Conservation (phyloP, 2,888 invertebrate species). For the Cacoxenus indagator region DNA sequence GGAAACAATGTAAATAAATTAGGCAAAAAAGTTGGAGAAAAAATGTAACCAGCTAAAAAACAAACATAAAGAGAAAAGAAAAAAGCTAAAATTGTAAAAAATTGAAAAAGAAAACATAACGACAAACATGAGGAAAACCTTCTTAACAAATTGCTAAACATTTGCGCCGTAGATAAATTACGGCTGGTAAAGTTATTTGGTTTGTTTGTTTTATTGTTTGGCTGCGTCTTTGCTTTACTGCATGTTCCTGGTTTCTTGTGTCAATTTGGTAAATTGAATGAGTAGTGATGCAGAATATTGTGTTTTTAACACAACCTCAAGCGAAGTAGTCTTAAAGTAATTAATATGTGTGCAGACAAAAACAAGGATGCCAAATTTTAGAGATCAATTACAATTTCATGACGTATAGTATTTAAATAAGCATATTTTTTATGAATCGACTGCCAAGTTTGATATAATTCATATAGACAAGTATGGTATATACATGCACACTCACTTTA, state of each 20-base stretch:
- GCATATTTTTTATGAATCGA: too few species aligned
- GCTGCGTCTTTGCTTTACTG: not conserved
- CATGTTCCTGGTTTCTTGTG: not conserved
- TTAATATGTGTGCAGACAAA: too few species aligned
- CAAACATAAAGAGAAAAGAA: conserved; percentile 21
- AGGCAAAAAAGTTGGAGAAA: not conserved
- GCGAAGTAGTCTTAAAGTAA: not conserved
- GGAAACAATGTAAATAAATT: conserved; percentile 48
- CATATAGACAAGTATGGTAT: not conserved
- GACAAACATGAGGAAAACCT: conserved; percentile 33
- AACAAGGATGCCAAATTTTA: too few species aligned
- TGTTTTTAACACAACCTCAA: not conserved
- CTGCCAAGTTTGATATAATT: too few species aligned
- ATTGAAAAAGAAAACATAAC: conserved; percentile 34
- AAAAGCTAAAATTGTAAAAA: conserved; percentile 30
- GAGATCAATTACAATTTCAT: too few species aligned
- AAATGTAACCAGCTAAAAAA: conserved; percentile 17
- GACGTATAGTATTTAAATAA: too few species aligned
- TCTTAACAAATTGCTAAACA: conserved; percentile 63
- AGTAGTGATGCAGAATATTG: conserved; percentile 18
- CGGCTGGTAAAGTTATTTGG: conserved; percentile 61
- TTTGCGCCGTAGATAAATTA: conserved; percentile 64
- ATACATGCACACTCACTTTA: not conserved
- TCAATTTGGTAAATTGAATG: conserved; percentile 31
- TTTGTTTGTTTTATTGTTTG: conserved; percentile 37